These are phyloP conservation scores for Mastacembelus armatus DNA, from an alignment of 2,797 vertebrate genomes.

Conservation along the genomic window DNA sequence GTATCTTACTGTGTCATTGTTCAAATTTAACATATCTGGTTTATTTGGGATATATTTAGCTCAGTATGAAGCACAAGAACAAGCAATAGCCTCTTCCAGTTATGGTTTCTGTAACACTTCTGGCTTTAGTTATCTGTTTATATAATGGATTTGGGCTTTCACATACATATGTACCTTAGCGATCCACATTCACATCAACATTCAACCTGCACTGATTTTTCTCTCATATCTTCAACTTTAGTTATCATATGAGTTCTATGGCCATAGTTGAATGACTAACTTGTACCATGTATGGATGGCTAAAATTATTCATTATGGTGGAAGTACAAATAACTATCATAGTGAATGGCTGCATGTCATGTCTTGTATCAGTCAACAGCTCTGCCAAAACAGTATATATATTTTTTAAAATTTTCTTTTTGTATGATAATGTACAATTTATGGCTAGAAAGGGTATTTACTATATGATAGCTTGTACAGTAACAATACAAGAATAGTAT, in stretches of 20 bases:
- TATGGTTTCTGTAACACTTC: not conserved
- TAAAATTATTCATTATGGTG: slow-evolving; percentile 21
- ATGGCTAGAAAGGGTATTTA: not conserved
- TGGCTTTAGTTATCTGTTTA: slow-evolving; percentile 10
- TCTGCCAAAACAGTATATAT: slow-evolving; percentile 31
- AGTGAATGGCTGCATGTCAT: slow-evolving; percentile 30
- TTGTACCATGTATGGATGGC: slow-evolving; percentile 15
- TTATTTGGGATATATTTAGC: not conserved
- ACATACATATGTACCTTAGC: not conserved
- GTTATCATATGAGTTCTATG: not conserved
- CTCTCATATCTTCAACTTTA: not conserved
- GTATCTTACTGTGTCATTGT: not conserved
- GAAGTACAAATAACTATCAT: slow-evolving; percentile 37
- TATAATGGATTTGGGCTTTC: slow-evolving; percentile 6
- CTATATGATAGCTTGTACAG: not conserved
- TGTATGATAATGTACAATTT: not conserved
- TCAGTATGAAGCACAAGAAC: not conserved
- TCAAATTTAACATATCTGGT: not conserved
- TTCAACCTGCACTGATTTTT: not conserved
- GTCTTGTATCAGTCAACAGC: slow-evolving; percentile 17
- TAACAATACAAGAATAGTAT: not conserved
- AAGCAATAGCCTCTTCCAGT: not conserved
- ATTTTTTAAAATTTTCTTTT: too few relatives aligned
- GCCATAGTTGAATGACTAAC: not conserved
- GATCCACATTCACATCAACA: not conserved